Conservation (phyloP, 2,888 invertebrate genomes). For the Chrysotoxum bicinctum region DNA sequence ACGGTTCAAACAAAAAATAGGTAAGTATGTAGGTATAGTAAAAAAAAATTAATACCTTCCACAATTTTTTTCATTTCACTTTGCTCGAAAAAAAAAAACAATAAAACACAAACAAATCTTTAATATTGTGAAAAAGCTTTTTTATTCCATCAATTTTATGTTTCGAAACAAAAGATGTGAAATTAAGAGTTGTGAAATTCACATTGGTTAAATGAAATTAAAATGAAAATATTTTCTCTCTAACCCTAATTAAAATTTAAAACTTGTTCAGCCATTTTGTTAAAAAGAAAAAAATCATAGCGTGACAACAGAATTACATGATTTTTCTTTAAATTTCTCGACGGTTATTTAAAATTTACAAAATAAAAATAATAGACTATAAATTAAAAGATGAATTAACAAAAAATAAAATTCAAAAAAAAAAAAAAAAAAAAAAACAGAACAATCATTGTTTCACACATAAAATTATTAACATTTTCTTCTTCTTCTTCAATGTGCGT, state of each 20-base stretch:
- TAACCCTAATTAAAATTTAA: neutral
- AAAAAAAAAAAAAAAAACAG: slow-evolving; percentile 7
- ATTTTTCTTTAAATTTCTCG: neutral
- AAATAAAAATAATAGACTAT: neutral
- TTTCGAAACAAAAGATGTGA: neutral
- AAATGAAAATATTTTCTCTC: neutral
- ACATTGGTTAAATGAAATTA: no score
- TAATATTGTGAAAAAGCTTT: no score
- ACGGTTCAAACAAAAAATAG: no score
- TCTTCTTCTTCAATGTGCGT: slow-evolving; percentile 44
- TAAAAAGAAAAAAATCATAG: neutral
- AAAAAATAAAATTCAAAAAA: neutral
- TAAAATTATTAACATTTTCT: slow-evolving; percentile 50
- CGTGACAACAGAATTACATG: slow-evolving; percentile 24
- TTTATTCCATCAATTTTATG: neutral
- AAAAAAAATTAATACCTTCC: neutral
- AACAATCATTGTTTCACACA: slow-evolving; percentile 50
- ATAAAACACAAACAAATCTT: no score
- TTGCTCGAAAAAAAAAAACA: neutral
- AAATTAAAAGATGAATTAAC: neutral
- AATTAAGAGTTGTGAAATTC: no score
- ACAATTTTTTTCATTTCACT: neutral
- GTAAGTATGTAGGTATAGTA: no score
- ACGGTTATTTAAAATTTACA: neutral
- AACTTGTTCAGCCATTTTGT: neutral